phyloP scores from a whole-genome alignment of 2,888 invertebrate genomes.

The Dilophus febrilis region DNA sequence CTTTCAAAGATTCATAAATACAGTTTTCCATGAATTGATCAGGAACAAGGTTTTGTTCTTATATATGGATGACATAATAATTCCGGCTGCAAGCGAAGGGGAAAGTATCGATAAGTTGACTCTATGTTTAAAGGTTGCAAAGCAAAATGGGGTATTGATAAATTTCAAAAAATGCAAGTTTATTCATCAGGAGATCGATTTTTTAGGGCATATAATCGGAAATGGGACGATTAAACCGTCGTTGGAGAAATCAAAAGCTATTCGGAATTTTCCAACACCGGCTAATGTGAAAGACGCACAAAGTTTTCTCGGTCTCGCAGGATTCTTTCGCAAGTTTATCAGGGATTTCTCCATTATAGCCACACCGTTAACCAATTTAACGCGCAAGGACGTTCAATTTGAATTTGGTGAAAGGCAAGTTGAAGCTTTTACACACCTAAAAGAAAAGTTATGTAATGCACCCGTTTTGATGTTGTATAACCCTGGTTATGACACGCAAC shows the following conservation, averaged over 20 bases:
- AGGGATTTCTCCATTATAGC: background rate
- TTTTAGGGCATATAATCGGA: background rate
- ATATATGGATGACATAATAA: background rate
- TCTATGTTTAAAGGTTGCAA: background rate
- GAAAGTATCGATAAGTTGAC: background rate
- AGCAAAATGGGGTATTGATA: background rate
- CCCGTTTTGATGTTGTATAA: background rate
- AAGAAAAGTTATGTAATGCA: background rate
- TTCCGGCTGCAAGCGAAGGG: background rate
- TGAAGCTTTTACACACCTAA: background rate
- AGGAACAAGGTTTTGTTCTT: background rate
- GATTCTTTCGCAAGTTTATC: background rate
- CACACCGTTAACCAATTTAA: background rate
- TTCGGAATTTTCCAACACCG: background rate
- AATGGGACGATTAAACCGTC: background rate
- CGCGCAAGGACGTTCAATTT: background rate
- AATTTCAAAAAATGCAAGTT: background rate
- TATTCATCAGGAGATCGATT: background rate
- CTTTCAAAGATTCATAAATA: background rate
- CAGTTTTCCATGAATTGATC: background rate
- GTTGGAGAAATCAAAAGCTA: background rate
- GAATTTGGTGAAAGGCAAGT: background rate
- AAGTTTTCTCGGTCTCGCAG: background rate
- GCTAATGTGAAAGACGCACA: background rate
- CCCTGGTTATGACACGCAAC: background rate